phyloP scores from a whole-genome alignment of 2,888 invertebrate genomes.

The Caenorhabditis drosophilae region DNA sequence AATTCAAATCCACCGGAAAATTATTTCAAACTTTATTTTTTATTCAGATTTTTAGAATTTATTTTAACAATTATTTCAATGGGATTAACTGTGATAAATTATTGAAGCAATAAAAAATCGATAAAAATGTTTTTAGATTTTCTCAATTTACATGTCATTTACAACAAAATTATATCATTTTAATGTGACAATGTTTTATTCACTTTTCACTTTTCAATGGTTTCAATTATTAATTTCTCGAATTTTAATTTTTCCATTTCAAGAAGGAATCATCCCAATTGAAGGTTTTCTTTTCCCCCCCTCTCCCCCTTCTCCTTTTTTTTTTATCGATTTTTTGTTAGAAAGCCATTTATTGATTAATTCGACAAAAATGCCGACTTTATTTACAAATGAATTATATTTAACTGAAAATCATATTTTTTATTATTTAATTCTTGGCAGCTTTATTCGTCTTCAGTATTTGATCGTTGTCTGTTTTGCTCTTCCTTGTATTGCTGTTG shows the following conservation, averaged over 20 bases:
- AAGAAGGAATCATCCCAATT: neutral
- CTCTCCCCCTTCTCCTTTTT: too few species aligned
- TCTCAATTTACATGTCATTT: neutral
- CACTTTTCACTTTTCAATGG: neutral
- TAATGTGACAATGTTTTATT: neutral
- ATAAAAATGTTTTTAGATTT: neutral
- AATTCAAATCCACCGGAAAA: too few species aligned
- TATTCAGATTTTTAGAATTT: neutral
- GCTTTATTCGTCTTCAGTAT: too few species aligned
- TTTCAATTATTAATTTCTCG: neutral
- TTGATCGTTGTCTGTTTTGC: too few species aligned
- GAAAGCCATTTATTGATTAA: too few species aligned
- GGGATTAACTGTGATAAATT: neutral
- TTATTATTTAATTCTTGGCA: too few species aligned
- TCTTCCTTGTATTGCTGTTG: too few species aligned
- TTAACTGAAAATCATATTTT: too few species aligned
- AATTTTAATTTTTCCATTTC: neutral
- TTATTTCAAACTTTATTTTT: neutral
- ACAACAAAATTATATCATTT: neutral
- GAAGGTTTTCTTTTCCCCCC: neutral
- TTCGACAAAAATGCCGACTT: too few species aligned
- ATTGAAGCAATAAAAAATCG: neutral
- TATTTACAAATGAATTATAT: too few species aligned
- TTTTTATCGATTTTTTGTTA: too few species aligned
- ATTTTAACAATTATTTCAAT: neutral